These are phyloP conservation scores for Elaphurus davidianus DNA, from an alignment of 2,113 vertebrate species.

Conservation along the genomic window DNA sequence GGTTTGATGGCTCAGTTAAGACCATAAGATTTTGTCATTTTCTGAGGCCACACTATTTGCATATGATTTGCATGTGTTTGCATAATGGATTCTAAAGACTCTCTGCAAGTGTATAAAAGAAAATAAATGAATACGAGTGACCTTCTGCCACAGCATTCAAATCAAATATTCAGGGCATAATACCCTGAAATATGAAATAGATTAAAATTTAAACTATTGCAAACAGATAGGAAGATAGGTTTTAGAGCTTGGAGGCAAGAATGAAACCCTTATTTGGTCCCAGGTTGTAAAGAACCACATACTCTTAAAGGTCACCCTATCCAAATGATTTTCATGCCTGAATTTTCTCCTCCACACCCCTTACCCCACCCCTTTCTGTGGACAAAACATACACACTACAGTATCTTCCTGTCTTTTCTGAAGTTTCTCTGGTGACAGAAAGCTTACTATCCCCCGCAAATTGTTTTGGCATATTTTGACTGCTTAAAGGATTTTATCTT, in stretches of 20 bases:
- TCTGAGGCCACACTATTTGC: conserved; percentile 55
- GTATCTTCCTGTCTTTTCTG: neutral
- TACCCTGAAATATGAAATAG: conserved; percentile 74
- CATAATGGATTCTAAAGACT: conserved; percentile 70
- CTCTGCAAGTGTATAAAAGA: conserved; percentile 65
- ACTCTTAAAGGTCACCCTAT: conserved; percentile 54
- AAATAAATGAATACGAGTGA: conserved; percentile 74
- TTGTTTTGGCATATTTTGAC: conserved; percentile 18
- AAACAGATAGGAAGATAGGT: conserved; percentile 70
- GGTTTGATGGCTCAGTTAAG: conserved; percentile 67
- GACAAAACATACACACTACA: neutral
- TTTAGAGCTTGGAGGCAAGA: conserved; percentile 61
- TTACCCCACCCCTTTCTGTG: neutral
- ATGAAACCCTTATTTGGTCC: conserved; percentile 53
- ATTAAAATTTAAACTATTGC: conserved; percentile 76
- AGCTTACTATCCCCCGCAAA: neutral
- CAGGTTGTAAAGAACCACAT: conserved; percentile 50
- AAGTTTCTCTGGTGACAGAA: conserved; percentile 30
- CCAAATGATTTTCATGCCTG: conserved; percentile 40
- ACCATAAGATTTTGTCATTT: conserved; percentile 65
- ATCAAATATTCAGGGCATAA: conserved; percentile 76
- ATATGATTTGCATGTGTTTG: conserved; percentile 69
- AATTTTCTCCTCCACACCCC: neutral
- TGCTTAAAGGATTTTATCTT: neutral
- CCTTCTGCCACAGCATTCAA: conserved; percentile 74